phyloP scores from a whole-genome alignment of 2,113 vertebrate genomes.

The Chascanopsetta lugubris region DNA sequence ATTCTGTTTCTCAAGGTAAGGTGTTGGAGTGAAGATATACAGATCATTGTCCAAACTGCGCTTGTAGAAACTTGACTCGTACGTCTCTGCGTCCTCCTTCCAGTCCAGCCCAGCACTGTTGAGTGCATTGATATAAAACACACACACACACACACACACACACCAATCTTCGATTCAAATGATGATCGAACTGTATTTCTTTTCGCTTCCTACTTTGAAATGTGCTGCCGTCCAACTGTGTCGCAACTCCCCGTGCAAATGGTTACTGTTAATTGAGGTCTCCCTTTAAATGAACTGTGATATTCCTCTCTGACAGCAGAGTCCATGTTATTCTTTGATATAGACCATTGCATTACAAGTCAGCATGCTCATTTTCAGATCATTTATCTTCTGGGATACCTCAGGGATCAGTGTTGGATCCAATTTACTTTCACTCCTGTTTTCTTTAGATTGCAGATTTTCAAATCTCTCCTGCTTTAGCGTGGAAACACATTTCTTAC shows the following conservation, averaged over 20 bases:
- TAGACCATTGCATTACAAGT: too few species aligned
- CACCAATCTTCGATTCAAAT: too few species aligned
- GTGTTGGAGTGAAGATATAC: conserved; percentile 92
- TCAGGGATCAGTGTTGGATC: background rate
- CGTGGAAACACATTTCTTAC: background rate
- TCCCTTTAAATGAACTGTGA: too few species aligned
- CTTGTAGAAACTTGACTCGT: conserved; percentile 96
- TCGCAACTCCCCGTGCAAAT: too few species aligned
- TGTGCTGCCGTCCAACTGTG: too few species aligned
- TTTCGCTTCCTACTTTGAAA: too few species aligned
- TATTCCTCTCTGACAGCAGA: too few species aligned
- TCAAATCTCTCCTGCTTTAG: background rate
- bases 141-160: conserved; percentile 18
- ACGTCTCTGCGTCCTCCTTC: conserved; percentile 91
- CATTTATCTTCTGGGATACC: background rate
- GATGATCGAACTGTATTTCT: too few species aligned
- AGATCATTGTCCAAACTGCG: conserved; percentile 93
- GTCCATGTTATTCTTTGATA: too few species aligned
- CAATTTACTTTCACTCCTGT: background rate
- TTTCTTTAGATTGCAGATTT: too few species aligned
- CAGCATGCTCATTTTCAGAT: too few species aligned
- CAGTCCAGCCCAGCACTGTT: conserved; percentile 86
- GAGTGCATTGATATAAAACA: conserved; percentile 10
- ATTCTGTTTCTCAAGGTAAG: conserved; percentile 75
- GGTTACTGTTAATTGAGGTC: too few species aligned